Evolutionary conservation across 2,797 vertebrate species (phyloP).

Genomic region (Triplophysa yarkandensis): DNA sequence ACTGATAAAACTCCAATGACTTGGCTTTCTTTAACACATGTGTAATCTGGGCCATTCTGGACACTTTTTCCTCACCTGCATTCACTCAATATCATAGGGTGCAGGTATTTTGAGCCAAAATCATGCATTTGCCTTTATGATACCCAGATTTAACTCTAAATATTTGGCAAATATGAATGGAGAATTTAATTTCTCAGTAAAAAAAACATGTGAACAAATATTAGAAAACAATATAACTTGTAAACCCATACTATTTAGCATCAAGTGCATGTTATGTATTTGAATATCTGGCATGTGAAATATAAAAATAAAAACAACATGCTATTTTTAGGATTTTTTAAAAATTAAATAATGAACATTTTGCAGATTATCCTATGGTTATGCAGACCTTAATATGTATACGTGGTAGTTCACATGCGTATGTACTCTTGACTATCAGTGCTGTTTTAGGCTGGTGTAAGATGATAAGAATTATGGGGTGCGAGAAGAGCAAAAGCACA

Average conservation of each 20-base stretch:
- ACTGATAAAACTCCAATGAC: constrained; percentile 68
- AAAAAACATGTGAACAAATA: neutral
- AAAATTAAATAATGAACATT: neutral
- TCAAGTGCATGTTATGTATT: neutral
- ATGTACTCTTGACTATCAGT: constrained; percentile 68
- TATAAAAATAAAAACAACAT: neutral
- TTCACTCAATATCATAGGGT: neutral
- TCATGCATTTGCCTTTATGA: neutral
- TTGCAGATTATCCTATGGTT: neutral
- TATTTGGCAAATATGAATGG: neutral
- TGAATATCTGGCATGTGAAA: neutral
- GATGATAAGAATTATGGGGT: constrained; percentile 68
- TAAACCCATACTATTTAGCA: too few species aligned
- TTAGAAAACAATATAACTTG: neutral
- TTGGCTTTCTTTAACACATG: constrained; percentile 47
- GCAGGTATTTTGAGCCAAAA: neutral
- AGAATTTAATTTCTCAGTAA: neutral
- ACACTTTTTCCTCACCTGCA: neutral
- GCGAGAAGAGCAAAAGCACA: constrained; percentile 26
- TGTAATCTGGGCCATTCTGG: constrained; percentile 22
- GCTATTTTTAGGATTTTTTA: neutral
- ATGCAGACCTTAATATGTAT: neutral
- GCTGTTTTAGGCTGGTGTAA: constrained; percentile 64
- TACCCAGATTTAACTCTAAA: neutral
- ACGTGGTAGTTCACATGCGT: constrained; percentile 16